Evolutionary conservation across 2,888 invertebrate species (phyloP).

Genomic region (Anarsia innoxiella): DNA sequence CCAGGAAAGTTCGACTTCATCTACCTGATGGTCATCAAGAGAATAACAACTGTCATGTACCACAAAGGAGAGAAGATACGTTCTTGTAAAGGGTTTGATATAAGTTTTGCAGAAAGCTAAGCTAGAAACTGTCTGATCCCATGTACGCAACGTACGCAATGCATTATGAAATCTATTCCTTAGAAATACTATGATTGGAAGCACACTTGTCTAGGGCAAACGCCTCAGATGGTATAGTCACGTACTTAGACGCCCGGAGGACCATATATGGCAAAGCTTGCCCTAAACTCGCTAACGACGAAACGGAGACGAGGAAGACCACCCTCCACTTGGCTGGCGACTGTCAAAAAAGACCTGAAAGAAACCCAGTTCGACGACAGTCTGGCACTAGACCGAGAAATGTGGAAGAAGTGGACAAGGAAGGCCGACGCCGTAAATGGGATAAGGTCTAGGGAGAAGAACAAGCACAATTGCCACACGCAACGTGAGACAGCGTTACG

Average conservation of each 20-base stretch:
- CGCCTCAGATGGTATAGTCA: neutral
- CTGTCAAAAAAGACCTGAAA: neutral
- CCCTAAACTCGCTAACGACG: too few relatives aligned
- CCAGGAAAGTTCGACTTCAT: slow-evolving; percentile 58
- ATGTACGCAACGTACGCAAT: neutral
- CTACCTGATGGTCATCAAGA: slow-evolving; percentile 50
- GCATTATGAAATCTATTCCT: neutral
- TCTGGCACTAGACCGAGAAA: neutral
- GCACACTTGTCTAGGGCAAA: neutral
- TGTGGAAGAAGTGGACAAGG: neutral
- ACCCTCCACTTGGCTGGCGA: neutral
- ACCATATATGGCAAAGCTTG: too few relatives aligned
- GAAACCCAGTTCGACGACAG: neutral
- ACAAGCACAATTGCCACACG: too few relatives aligned
- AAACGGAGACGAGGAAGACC: too few relatives aligned
- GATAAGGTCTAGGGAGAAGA: too few relatives aligned
- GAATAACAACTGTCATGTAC: slow-evolving; percentile 55
- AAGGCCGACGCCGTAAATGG: too few relatives aligned
- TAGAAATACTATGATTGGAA: too few relatives aligned
- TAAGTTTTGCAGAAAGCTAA: neutral
- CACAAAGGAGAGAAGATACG: slow-evolving; percentile 50
- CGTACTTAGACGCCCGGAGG: neutral
- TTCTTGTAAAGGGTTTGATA: slow-evolving; percentile 42
- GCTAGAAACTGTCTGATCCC: neutral
- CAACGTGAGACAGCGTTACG: too few relatives aligned